Evolutionary conservation across 2,888 invertebrate species (phyloP).

Genomic region (Drosophila siamana): DNA sequence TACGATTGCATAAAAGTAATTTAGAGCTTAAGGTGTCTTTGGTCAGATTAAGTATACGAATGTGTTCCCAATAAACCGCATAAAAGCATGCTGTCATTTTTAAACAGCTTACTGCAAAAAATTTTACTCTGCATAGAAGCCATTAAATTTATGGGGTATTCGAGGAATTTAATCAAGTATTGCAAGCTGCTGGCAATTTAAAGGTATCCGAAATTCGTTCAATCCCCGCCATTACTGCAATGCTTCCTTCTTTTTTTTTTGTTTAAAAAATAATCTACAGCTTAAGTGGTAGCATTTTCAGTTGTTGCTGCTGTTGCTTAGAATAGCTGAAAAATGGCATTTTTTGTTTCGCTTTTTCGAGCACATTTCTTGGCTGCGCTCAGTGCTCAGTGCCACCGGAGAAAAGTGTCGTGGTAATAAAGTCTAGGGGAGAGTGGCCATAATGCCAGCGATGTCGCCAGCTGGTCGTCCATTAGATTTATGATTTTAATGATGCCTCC

Average conservation of each 20-base stretch:
- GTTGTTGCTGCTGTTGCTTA: neutral
- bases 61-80: neutral
- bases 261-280: neutral
- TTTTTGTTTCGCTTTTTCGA: neutral
- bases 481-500: conserved; percentile 66
- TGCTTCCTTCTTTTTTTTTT: neutral
- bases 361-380: neutral
- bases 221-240: neutral
- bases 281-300: neutral
- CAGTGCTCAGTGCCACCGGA: neutral
- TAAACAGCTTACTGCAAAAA: neutral
- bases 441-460: conserved; percentile 54
- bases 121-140: neutral
- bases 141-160: neutral
- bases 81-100: conserved; percentile 1
- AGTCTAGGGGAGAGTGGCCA: conserved; percentile 26
- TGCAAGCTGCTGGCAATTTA: neutral
- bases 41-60: neutral
- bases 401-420: conserved; percentile 6
- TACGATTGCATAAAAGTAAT: neutral
- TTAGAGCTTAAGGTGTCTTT: neutral
- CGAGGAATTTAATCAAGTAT: too few species aligned
- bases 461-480: conserved; percentile 68
- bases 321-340: neutral
- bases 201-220: neutral